A percentile compares a stretch with the other conserved stretches of the same genome.
phyloP scores from a whole-genome alignment of 2,113 vertebrate species.

The Corynorhinus townsendii region DNA sequence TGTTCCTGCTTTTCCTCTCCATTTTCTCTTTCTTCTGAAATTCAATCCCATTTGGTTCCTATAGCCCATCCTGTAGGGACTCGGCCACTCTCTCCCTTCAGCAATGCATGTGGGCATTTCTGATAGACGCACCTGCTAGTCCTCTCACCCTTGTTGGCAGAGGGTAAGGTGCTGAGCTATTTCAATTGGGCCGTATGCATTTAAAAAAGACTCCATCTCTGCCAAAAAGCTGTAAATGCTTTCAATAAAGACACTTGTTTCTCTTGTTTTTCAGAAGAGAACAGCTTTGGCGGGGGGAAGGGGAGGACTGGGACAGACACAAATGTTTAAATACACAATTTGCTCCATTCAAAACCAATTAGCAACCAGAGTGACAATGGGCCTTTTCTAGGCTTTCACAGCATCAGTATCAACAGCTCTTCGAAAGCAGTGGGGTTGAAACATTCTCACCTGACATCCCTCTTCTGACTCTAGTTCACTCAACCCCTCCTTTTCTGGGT shows the following conservation, averaged over 20 bases:
- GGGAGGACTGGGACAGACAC: not conserved
- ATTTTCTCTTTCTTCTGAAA: slow-evolving; percentile 15
- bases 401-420: not conserved
- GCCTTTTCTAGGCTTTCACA: not conserved
- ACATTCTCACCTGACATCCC: not conserved
- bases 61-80: not conserved
- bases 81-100: not conserved
- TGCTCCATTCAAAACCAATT: slow-evolving; percentile 43
- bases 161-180: not conserved
- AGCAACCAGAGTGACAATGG: not conserved
- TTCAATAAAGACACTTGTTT: slow-evolving; percentile 42
- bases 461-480: not conserved
- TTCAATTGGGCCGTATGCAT: not conserved
- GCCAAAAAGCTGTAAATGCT: slow-evolving; percentile 45
- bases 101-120: not conserved
- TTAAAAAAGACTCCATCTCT: not conserved
- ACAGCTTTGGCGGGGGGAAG: not conserved
- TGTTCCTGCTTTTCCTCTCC: not conserved
- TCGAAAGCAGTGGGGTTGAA: not conserved
- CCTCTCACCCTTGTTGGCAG: not conserved
- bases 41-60: not conserved
- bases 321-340: slow-evolving; percentile 45
- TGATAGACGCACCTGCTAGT: not conserved
- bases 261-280: slow-evolving; percentile 41
- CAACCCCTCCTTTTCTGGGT: not conserved